phyloP scores from a whole-genome alignment of 2,888 invertebrate species.

The Agonopterix arenella region DNA sequence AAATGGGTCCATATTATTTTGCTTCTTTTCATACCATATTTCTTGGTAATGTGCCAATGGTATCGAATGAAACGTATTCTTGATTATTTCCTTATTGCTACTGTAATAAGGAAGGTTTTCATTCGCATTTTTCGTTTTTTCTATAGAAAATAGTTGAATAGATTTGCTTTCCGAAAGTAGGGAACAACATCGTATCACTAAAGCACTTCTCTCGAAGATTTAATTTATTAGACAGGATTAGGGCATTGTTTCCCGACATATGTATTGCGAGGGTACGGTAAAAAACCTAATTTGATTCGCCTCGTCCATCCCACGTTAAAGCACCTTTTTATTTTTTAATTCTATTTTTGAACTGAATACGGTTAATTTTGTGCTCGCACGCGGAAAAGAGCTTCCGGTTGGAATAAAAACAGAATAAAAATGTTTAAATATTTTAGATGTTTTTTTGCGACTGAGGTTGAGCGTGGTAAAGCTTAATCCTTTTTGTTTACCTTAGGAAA shows the following conservation, averaged over 20 bases:
- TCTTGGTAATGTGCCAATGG: no score
- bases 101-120: no score
- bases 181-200: conserved; percentile 10
- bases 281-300: conserved; percentile 45
- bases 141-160: no score
- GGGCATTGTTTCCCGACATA: conserved; percentile 43
- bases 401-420: not conserved
- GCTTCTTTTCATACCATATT: no score
- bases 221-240: conserved; percentile 47
- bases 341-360: conserved; percentile 39
- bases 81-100: no score
- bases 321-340: conserved; percentile 29
- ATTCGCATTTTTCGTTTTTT: no score
- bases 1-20: no score
- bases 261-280: conserved; percentile 26
- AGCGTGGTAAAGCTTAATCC: no score
- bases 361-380: conserved; percentile 31
- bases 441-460: no score
- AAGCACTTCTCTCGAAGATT: conserved; percentile 25
- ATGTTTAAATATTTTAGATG: no score
- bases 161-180: not conserved
- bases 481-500: no score
- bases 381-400: not conserved
- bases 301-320: conserved; percentile 17
- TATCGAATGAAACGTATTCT: no score